Evolutionary conservation across 2,113 vertebrate genomes (phyloP), one percentile per base, ranked within the genome.

Genomic region (Pungitius pungitius): DNA sequence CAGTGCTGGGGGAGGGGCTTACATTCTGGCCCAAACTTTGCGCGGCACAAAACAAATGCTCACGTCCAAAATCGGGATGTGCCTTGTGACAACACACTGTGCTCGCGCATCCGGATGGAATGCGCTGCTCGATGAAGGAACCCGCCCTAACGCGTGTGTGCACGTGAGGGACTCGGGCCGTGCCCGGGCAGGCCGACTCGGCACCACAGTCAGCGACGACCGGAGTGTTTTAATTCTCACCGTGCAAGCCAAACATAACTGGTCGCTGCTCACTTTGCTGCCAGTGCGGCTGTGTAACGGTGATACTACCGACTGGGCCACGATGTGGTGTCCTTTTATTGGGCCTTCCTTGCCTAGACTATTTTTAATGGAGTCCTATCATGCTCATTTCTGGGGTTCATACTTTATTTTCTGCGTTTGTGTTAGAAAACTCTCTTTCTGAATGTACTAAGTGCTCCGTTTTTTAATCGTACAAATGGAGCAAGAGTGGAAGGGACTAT

Each of bases 191-290:
- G 85, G 86, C 80, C 82, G 74, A 86, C 83, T 81, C 81, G 80
- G 82, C 87, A 73, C 76, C 79, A 62, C 77, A 76, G 63, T 30
- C 80, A 81, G 83, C 68, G 83, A 69, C 85, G 83, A 85, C 82
- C 79, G 84, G 11, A 77, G 82, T 86, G 85, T 86, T 89, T 54
- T n/a, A n/a, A n/a, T 87, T 76, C 86, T 87, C 78, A 84, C 80
- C 66, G 81, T 66, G 81, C 73, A 70, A 75, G 81, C 81, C 83
- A 78, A 26, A 80, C 85, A 79, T 75, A 54, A 60, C 70, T 60
- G 82, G 82, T 73, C 6, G 85, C 85, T 72, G 83, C 83, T 87
- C 82, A 64, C 73, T 13, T 80, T 62, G 83, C 87, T 82, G 82
- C 82, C 78, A 69, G 72, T 55, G 62, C 65, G 40, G 18, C 77